Percentiles rank a stretch among this genome's conserved stretches.
Conservation (phyloP, 2,888 invertebrate species). For the Stegana nigrithorax region DNA sequence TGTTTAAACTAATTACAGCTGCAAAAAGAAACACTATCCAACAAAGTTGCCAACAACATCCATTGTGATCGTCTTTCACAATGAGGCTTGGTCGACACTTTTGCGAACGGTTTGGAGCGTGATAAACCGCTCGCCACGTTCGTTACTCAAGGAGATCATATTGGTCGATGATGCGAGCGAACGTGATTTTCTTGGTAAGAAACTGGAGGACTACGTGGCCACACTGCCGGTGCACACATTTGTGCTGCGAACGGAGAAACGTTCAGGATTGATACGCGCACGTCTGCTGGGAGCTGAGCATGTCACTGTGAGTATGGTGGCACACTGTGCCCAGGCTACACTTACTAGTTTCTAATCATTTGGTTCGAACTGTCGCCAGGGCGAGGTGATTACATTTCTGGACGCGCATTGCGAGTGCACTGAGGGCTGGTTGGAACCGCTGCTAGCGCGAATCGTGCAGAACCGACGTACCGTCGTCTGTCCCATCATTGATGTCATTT, state of each 20-base stretch:
- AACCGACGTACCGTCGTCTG: constrained; percentile 95
- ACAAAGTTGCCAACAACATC: constrained; percentile 89
- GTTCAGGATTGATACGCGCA: constrained; percentile 96
- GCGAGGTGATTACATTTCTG: constrained; percentile 69
- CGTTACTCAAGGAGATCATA: constrained; percentile 92
- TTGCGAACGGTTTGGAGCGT: constrained; percentile 97
- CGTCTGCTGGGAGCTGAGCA: constrained; percentile 93
- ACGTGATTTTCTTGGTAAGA: constrained; percentile 88
- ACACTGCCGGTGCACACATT: constrained; percentile 87
- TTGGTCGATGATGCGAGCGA: constrained; percentile 98
- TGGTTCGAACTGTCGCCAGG: constrained; percentile 43
- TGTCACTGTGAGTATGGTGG: constrained; percentile 79
- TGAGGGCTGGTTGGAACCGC: constrained; percentile 98
- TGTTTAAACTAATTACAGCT: constrained; percentile 70
- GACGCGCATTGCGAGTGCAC: constrained; percentile 73
- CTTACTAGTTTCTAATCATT: background rate
- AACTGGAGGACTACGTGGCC: constrained; percentile 90
- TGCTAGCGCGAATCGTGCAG: constrained; percentile 90
- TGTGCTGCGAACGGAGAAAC: constrained; percentile 88
- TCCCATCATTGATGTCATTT: constrained; percentile 98
- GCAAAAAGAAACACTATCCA: constrained; percentile 83
- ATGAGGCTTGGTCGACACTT: constrained; percentile 98
- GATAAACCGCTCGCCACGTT: constrained; percentile 91
- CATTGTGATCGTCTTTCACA: constrained; percentile 99
- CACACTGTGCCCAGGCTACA: background rate